phyloP scores from a whole-genome alignment of 1,140 invertebrate species.

The Tetragnatha versicolor region DNA sequence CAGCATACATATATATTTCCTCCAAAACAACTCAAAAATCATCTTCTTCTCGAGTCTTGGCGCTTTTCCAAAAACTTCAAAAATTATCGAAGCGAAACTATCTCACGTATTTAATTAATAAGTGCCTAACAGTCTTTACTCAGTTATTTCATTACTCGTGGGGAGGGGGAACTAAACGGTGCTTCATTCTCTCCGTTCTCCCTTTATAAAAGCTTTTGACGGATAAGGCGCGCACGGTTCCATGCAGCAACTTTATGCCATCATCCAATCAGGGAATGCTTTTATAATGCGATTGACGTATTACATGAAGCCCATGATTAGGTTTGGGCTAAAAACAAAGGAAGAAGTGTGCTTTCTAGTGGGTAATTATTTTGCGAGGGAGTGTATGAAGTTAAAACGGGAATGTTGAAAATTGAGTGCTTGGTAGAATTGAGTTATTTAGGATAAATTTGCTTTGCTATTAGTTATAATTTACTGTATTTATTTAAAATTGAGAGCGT shows the following conservation, averaged over 20 bases:
- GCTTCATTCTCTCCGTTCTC: neutral
- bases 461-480: too few relatives aligned
- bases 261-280: neutral
- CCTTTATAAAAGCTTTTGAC: neutral
- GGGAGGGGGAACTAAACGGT: neutral
- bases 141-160: neutral
- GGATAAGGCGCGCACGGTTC: neutral
- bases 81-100: neutral
- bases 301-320: neutral
- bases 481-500: too few relatives aligned
- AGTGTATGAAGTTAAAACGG: too few relatives aligned
- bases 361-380: too few relatives aligned
- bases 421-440: too few relatives aligned
- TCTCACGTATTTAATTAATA: neutral
- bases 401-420: too few relatives aligned
- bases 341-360: too few relatives aligned
- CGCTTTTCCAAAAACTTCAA: neutral
- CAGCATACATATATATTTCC: neutral
- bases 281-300: neutral
- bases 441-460: too few relatives aligned
- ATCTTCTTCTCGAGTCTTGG: too few relatives aligned
- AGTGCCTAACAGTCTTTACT: constrained; percentile 1
- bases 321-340: too few relatives aligned
- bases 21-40: too few relatives aligned
- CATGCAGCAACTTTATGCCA: neutral